Conservation (phyloP, 2,113 vertebrate genomes). For the Colossoma macropomum region DNA sequence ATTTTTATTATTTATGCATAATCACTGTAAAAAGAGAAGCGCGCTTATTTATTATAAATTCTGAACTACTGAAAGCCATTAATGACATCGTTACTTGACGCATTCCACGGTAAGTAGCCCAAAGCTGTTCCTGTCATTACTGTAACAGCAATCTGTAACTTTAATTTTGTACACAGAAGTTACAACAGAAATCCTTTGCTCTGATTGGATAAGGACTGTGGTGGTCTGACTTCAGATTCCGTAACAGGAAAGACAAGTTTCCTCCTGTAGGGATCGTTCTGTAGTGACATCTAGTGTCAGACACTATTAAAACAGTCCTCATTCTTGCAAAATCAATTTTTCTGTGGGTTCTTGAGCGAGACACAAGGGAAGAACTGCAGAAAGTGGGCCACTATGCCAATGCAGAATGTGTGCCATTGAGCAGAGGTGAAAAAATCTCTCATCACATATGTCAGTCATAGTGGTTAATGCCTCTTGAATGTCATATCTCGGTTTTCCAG, state of each 20-base stretch:
- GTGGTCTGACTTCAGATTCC: slow-evolving; percentile 77
- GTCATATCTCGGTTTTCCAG: neutral
- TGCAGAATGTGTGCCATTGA: neutral
- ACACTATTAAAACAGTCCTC: neutral
- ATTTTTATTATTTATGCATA: no score
- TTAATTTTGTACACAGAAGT: neutral
- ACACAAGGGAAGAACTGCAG: slow-evolving; percentile 1
- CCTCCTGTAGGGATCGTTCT: slow-evolving; percentile 15
- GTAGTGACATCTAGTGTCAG: slow-evolving; percentile 74
- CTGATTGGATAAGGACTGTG: slow-evolving; percentile 70
- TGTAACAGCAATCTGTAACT: neutral
- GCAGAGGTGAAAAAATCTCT: no score
- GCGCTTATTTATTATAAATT: neutral
- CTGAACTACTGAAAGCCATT: neutral
- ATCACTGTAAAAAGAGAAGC: no score
- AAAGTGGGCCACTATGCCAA: neutral
- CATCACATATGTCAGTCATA: neutral
- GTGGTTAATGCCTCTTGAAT: neutral
- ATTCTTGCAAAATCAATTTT: neutral
- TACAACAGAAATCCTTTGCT: slow-evolving; percentile 34
- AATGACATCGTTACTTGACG: neutral
- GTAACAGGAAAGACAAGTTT: slow-evolving; percentile 57
- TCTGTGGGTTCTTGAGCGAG: neutral
- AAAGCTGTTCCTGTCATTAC: neutral
- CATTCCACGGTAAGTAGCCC: no score